Percentiles rank a stretch among this genome's conserved stretches.
These are phyloP conservation scores for Vombatus ursinus DNA, from an alignment of 2,113 vertebrate species.

Conservation along the genomic window DNA sequence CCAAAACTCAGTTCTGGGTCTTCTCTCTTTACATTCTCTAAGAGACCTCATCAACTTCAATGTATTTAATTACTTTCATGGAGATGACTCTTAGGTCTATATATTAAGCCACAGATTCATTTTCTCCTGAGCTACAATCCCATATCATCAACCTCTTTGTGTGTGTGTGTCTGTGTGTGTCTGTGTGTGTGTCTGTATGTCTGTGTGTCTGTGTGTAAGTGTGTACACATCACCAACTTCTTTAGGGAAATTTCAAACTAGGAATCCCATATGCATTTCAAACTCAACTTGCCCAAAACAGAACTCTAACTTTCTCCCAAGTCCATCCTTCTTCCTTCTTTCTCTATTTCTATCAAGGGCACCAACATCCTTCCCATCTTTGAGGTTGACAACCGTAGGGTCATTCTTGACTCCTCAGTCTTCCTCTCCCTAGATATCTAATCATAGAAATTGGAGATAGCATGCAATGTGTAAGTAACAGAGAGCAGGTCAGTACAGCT, in stretches of 20 bases:
- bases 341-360: neutral
- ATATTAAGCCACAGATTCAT: neutral
- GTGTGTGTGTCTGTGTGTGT: too few relatives aligned
- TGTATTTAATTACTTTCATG: neutral
- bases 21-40: neutral
- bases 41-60: neutral
- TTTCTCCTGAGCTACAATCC: neutral
- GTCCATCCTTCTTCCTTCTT: neutral
- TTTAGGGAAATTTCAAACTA: neutral
- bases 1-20: neutral
- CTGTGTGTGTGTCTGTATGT: too few relatives aligned
- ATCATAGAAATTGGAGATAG: neutral
- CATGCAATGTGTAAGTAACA: neutral
- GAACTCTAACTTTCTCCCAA: neutral
- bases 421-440: neutral
- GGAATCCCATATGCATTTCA: neutral
- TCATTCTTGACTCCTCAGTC: neutral
- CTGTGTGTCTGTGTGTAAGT: too few relatives aligned
- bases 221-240: neutral
- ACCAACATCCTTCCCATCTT: neutral
- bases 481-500: neutral
- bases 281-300: neutral
- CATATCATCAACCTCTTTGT: neutral
- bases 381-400: neutral
- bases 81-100: neutral